A percentile compares a stretch with the other conserved stretches of the same genome.
These are phyloP conservation scores for Eutrigla gurnardus DNA, from an alignment of 2,797 vertebrate genomes.

Conservation along the genomic window DNA sequence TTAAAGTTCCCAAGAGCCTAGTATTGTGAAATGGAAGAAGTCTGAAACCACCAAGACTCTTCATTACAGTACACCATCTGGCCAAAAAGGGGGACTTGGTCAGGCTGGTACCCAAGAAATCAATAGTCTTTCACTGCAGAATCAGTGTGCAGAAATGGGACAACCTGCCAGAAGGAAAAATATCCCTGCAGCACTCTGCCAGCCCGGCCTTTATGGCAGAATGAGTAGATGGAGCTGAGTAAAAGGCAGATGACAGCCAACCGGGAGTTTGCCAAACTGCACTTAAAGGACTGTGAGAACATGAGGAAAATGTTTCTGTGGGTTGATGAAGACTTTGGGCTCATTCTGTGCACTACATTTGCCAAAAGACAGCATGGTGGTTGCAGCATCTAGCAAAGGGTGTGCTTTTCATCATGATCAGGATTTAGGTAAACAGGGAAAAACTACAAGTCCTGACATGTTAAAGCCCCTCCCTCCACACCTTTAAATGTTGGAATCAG, in stretches of 20 bases:
- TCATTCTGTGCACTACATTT: background rate
- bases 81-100: slow-evolving; percentile 10
- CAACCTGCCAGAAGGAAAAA: slow-evolving; percentile 28
- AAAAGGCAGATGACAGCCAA: slow-evolving; percentile 33
- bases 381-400: slow-evolving; percentile 6
- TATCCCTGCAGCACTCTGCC: slow-evolving; percentile 21
- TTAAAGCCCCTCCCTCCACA: too few species aligned
- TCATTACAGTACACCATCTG: slow-evolving; percentile 12
- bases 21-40: slow-evolving; percentile 27
- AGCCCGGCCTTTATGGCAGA: slow-evolving; percentile 22
- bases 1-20: slow-evolving; percentile 24
- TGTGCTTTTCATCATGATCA: slow-evolving; percentile 20
- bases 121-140: slow-evolving; percentile 6
- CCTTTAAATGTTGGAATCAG: too few species aligned
- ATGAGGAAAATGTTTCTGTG: slow-evolving; percentile 34
- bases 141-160: slow-evolving; percentile 16
- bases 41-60: slow-evolving; percentile 23
- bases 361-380: slow-evolving; percentile 13
- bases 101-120: slow-evolving; percentile 31
- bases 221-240: slow-evolving; percentile 10
- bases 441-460: too few species aligned
- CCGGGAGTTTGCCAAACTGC: slow-evolving; percentile 22
- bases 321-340: slow-evolving; percentile 27
- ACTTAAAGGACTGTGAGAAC: slow-evolving; percentile 25
- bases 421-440: background rate